Conservation (phyloP, 1,140 invertebrate genomes). For the Drosophila funebris region DNA sequence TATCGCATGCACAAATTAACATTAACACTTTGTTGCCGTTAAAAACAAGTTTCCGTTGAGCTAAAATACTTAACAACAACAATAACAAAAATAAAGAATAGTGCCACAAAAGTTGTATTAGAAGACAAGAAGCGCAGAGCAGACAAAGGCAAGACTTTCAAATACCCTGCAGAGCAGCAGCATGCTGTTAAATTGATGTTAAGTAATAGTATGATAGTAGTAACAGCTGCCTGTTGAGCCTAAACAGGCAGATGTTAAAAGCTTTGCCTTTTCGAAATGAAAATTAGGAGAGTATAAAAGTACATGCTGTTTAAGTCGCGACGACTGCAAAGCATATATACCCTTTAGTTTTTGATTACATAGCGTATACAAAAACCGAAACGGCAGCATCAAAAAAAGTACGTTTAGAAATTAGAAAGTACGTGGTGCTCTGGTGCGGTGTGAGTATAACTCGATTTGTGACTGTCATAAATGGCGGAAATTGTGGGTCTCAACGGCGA, state of each 20-base stretch:
- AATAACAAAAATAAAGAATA: conserved; percentile 41
- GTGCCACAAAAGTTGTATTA: conserved; percentile 26
- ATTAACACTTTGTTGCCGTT: conserved; percentile 70
- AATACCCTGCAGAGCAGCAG: conserved; percentile 11
- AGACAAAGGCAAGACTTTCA: not conserved
- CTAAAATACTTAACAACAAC: conserved; percentile 19
- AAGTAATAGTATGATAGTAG: not conserved
- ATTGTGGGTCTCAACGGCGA: conserved; percentile 67
- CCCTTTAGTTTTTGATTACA: not conserved
- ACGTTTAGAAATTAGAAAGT: conserved; percentile 80
- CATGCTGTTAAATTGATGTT: not conserved
- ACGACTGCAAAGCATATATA: too few relatives aligned
- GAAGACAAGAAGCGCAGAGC: conserved; percentile 7
- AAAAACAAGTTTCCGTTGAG: conserved; percentile 40
- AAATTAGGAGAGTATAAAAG: not conserved
- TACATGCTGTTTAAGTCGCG: too few relatives aligned
- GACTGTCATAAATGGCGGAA: conserved; percentile 82
- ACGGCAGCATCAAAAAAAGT: conserved; percentile 61
- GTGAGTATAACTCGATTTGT: conserved; percentile 82
- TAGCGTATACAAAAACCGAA: conserved; percentile 37
- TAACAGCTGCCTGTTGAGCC: not conserved
- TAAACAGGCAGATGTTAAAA: not conserved
- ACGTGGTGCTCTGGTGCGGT: conserved; percentile 53
- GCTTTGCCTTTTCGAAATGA: not conserved
- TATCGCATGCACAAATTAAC: conserved; percentile 72